phyloP scores from a whole-genome alignment of 2,888 invertebrate genomes.

The Drosophila neutralis region DNA sequence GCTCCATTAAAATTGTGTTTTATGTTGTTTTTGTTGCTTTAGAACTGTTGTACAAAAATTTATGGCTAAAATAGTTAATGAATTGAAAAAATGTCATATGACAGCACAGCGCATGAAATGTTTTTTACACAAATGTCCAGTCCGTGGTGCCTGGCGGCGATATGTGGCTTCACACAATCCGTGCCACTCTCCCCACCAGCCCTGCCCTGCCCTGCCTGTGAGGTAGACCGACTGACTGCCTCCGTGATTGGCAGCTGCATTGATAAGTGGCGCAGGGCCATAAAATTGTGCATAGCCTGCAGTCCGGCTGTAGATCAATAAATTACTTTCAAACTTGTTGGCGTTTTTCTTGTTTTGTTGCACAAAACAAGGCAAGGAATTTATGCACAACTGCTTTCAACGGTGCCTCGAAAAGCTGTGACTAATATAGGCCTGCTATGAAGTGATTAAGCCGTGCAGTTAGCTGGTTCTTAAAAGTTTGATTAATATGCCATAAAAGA shows the following conservation, averaged over 20 bases:
- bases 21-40: slow-evolving; percentile 26
- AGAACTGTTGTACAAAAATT: slow-evolving; percentile 48
- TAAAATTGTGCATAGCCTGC: slow-evolving; percentile 45
- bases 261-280: slow-evolving; percentile 55
- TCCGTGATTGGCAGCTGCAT: slow-evolving; percentile 64
- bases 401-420: slow-evolving; percentile 12
- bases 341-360: slow-evolving; percentile 1
- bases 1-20: slow-evolving; percentile 9
- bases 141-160: slow-evolving; percentile 46
- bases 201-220: neutral
- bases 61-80: slow-evolving; percentile 73
- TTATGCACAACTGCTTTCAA: slow-evolving; percentile 18
- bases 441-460: slow-evolving; percentile 9
- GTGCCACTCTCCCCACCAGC: neutral
- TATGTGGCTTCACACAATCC: slow-evolving; percentile 30
- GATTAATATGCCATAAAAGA: slow-evolving; percentile 34
- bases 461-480: neutral
- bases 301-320: slow-evolving; percentile 23
- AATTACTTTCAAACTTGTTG: slow-evolving; percentile 10
- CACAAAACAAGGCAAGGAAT: slow-evolving; percentile 16
- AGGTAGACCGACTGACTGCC: slow-evolving; percentile 42
- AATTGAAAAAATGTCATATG: slow-evolving; percentile 70
- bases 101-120: slow-evolving; percentile 62
- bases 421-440: slow-evolving; percentile 35
- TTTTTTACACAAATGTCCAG: slow-evolving; percentile 56